A percentile compares a stretch with the other conserved stretches of the same genome.
Conservation (phyloP, 2,888 invertebrate genomes). For the Acholoe squamosa region DNA sequence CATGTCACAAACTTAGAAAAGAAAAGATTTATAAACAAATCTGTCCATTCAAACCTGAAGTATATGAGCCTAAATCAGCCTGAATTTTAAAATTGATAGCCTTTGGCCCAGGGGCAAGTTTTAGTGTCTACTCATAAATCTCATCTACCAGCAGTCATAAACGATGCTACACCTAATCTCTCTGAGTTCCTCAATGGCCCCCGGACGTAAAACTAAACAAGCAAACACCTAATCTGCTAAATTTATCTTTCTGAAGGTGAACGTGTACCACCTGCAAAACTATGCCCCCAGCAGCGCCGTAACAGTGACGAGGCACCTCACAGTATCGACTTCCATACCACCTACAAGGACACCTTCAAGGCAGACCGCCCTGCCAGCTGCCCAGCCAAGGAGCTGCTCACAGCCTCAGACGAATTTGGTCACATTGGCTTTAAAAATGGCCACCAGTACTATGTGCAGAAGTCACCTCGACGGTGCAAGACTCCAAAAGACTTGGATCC, state of each 20-base stretch:
- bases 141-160: too few relatives aligned
- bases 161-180: too few relatives aligned
- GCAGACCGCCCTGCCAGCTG: constrained; percentile 29
- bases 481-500: constrained; percentile 28
- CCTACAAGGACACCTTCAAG: constrained; percentile 63
- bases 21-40: too few relatives aligned
- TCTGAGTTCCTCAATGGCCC: too few relatives aligned
- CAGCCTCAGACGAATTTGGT: constrained; percentile 37
- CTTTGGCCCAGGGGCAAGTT: too few relatives aligned
- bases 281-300: not conserved
- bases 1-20: too few relatives aligned
- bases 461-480: constrained; percentile 30
- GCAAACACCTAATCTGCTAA: too few relatives aligned
- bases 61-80: too few relatives aligned
- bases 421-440: constrained; percentile 34
- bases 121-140: too few relatives aligned
- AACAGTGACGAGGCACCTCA: constrained; percentile 40
- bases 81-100: too few relatives aligned
- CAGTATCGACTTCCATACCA: constrained; percentile 47
- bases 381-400: constrained; percentile 1
- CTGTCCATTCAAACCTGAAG: too few relatives aligned
- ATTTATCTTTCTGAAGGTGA: constrained; percentile 27
- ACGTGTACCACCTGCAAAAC: not conserved
- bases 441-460: constrained; percentile 53
- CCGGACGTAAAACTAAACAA: too few relatives aligned